Evolutionary conservation across 2,113 vertebrate genomes (phyloP).

Genomic region (Eidolon helvum): DNA sequence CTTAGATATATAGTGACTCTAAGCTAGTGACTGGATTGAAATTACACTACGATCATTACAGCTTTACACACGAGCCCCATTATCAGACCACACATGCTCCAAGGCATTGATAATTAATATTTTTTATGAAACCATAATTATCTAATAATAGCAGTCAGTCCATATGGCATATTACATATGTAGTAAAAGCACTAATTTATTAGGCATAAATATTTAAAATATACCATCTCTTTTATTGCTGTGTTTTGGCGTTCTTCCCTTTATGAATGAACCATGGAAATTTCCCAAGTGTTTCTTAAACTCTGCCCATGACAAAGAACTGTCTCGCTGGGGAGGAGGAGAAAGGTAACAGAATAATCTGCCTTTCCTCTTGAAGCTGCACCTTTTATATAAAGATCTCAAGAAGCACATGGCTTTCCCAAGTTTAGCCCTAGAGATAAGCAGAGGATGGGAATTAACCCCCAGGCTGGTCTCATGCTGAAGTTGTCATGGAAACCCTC

Average conservation of each 20-base stretch:
- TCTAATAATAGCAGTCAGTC: not conserved
- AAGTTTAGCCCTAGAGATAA: not conserved
- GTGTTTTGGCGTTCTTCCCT: not conserved
- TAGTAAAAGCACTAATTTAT: slow-evolving; percentile 37
- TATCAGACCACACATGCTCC: not conserved
- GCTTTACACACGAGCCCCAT: not conserved
- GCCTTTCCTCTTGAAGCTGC: not conserved
- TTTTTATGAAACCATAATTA: slow-evolving; percentile 37
- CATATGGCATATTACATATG: not conserved
- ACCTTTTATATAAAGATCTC: not conserved
- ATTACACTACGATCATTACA: not conserved
- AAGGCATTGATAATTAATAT: not conserved
- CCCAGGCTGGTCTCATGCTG: not conserved
- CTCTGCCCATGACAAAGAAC: not conserved
- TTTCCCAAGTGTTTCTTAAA: not conserved
- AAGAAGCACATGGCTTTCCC: not conserved
- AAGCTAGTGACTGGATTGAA: not conserved
- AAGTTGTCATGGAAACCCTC: not conserved
- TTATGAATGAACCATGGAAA: not conserved
- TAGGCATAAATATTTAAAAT: slow-evolving; percentile 54
- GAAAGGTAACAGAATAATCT: not conserved
- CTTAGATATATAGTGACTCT: not conserved
- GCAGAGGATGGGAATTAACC: not conserved
- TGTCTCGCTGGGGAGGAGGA: not conserved
- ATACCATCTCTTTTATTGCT: slow-evolving; percentile 14